Base-by-base conservation (phyloP, 2,797 vertebrate genomes). In the Bucorvus abyssinicus region DNA sequence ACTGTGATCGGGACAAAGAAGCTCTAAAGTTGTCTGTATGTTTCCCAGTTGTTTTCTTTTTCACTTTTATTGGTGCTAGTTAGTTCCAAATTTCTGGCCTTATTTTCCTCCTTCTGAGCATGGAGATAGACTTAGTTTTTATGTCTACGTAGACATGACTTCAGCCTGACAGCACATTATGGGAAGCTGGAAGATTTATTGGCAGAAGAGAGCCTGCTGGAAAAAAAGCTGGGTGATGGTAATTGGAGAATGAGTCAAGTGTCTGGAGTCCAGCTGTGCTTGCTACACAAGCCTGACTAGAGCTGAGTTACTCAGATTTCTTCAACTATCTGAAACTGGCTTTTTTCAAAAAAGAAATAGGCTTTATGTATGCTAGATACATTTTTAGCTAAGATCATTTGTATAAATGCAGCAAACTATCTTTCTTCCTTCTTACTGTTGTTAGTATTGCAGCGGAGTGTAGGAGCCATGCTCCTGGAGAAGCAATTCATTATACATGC, bases 231-330 rank as follows among this genome's bases (percentile, higher is more conserved):
- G 65, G 40, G 17, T 65, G 81, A 64, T 92, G 50, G 23, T 94
- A 95, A 93, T 30, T 87, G 93, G 84, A 96, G 95, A 95, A 80
- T 96, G 96, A 97, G 93, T 97, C 97, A 40, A 97, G 67, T 96
- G 95, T 95, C 96, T 96, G 87, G 91, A 92, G 94, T 96, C 90
- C 94, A 97, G 91, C 89, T 93, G 79, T 74, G 83, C 83, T 86
- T 79, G 61, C 87, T 83, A 67, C 56, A 94, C 19, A 95, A 78
- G 90, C 69, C 79, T 87, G 67, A 87, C 40, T 73, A 70, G 42
- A 89, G 89, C 65, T 22, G 38, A 91, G 42, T 63, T 85, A 90
- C 82, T 36, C 83, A 75, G 73, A 95, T 93, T 88, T 90, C 59
- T 50, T 87, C 75, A 65, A 40, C 29, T 67, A 13, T 57, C 71